Percentiles rank a stretch among this genome's conserved stretches.
phyloP scores from a whole-genome alignment of 2,888 invertebrate species.

The Caenorhabditis afra region DNA sequence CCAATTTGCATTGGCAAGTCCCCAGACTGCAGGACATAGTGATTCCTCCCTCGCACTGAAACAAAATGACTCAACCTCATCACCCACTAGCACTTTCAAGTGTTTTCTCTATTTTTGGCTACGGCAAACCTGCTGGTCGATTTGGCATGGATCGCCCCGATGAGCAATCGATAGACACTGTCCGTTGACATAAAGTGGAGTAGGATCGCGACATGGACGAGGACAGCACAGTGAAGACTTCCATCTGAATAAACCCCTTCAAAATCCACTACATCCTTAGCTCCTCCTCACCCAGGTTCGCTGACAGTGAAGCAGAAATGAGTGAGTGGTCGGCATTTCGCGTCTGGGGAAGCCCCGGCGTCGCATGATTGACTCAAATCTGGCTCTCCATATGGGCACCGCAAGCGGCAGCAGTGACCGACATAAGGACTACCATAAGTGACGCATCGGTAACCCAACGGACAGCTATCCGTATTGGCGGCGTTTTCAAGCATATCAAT shows the following conservation, averaged over 20 bases:
- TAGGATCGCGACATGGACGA: constrained; percentile 80
- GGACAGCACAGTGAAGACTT: constrained; percentile 80
- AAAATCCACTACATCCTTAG: not conserved
- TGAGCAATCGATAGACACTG: constrained; percentile 80
- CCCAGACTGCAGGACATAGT: constrained; percentile 77
- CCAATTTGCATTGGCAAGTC: constrained; percentile 77
- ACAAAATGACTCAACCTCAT: not conserved
- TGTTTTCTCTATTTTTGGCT: too few relatives aligned
- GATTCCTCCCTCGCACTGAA: constrained; percentile 80
- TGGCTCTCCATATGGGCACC: constrained; percentile 80
- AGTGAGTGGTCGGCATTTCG: constrained; percentile 79
- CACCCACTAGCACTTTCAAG: too few relatives aligned
- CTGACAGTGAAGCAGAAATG: constrained; percentile 79
- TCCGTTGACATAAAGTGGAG: constrained; percentile 79
- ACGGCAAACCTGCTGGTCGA: constrained; percentile 77
- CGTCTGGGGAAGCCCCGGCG: constrained; percentile 76
- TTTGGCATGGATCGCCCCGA: constrained; percentile 79
- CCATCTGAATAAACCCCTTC: constrained; percentile 65
- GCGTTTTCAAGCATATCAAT: constrained; percentile 79
- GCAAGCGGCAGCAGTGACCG: constrained; percentile 80
- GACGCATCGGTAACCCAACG: constrained; percentile 75
- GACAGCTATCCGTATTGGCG: constrained; percentile 75
- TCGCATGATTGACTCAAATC: constrained; percentile 80
- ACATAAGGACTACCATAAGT: constrained; percentile 80
- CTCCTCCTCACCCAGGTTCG: constrained; percentile 63